Conservation (phyloP, 2,888 invertebrate genomes). For the Augiades crinisus region DNA sequence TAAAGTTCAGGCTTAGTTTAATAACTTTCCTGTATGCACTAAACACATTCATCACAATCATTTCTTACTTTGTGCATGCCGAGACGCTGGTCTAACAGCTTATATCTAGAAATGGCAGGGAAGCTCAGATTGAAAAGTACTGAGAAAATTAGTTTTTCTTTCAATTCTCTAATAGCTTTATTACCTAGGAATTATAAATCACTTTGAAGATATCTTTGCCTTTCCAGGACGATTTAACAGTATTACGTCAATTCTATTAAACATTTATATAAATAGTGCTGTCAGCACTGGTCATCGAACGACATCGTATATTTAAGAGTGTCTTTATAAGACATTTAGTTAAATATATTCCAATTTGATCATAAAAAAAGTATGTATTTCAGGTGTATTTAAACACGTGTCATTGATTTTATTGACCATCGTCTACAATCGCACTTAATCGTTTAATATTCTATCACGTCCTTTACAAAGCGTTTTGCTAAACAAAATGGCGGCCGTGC, state of each 20-base stretch:
- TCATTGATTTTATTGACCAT: conserved; percentile 37
- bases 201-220: conserved; percentile 54
- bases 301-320: conserved; percentile 46
- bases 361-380: conserved; percentile 50
- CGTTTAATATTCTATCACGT: conserved; percentile 48
- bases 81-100: conserved; percentile 14
- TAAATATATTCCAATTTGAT: conserved; percentile 49
- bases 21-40: conserved; percentile 22
- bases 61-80: conserved; percentile 27
- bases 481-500: conserved; percentile 50
- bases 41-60: conserved; percentile 1
- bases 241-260: conserved; percentile 57
- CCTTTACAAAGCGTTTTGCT: conserved; percentile 58
- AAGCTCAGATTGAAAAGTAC: conserved; percentile 47
- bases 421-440: conserved; percentile 40
- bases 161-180: conserved; percentile 37
- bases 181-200: conserved; percentile 27
- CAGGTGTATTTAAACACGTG: conserved; percentile 42
- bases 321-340: conserved; percentile 66
- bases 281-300: conserved; percentile 50
- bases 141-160: conserved; percentile 39
- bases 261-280: conserved; percentile 50
- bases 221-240: conserved; percentile 52
- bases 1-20: conserved; percentile 46
- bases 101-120: conserved; percentile 35